These are phyloP conservation scores for Melangyna quadrimaculata DNA, from an alignment of 2,888 invertebrate species.

Conservation along the genomic window DNA sequence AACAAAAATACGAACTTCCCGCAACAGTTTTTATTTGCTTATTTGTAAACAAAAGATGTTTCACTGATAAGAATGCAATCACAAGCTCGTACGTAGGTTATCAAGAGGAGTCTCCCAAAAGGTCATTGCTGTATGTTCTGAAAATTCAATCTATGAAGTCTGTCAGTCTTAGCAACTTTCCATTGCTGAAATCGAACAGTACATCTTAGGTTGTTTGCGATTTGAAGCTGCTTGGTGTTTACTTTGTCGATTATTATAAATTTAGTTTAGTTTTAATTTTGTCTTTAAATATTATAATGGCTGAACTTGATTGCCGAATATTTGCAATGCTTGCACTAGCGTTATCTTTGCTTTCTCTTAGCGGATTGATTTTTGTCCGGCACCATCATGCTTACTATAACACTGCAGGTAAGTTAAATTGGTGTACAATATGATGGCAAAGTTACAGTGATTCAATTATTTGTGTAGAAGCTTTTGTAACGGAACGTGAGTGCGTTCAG, in stretches of 20 bases:
- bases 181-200: neutral
- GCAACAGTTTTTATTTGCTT: neutral
- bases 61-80: slow-evolving; percentile 1
- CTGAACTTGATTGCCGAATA: slow-evolving; percentile 48
- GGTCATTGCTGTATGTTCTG: neutral
- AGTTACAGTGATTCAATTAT: neutral
- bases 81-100: slow-evolving; percentile 4
- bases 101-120: neutral
- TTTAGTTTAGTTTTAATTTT: neutral
- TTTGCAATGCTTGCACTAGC: slow-evolving; percentile 43
- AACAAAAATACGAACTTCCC: neutral
- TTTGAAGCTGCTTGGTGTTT: neutral
- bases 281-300: slow-evolving; percentile 5
- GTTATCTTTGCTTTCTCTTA: slow-evolving; percentile 26
- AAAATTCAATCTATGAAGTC: neutral
- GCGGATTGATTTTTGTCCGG: slow-evolving; percentile 41
- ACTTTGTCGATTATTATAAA: neutral
- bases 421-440: neutral
- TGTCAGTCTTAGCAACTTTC: neutral
- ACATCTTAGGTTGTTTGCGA: neutral
- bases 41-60: slow-evolving; percentile 23
- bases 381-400: slow-evolving; percentile 24
- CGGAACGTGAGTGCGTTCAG: neutral
- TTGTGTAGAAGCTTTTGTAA: slow-evolving; percentile 28
- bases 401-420: slow-evolving; percentile 41